Base-by-base conservation (phyloP, 2,113 vertebrate genomes). In the Hirundichthys speculiger region DNA sequence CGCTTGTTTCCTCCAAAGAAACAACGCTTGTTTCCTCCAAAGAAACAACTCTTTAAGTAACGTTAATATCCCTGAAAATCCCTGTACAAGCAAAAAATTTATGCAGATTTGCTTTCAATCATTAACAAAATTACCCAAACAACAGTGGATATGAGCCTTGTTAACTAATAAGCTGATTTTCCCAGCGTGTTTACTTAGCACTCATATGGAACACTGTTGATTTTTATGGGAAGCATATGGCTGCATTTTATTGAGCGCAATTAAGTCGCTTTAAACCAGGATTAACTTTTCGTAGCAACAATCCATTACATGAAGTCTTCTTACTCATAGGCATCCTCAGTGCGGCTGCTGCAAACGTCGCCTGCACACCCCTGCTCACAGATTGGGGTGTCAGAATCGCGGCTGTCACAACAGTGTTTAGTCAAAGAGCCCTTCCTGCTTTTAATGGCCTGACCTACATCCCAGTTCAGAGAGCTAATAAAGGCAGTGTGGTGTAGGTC, bases 381-480 rank as follows among this genome's bases (percentile, higher is more conserved):
- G 86, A 84, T 75, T 40, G 69, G 78, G 83, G 83, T 90, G 87
- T 89, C 90, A 90, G 87, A 89, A 80, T 86, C 60, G 69, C 81
- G 77, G 64, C 84, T 80, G 75, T 88, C 86, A 85, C 77, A 79
- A 85, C 75, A 75, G 85, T 86, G 81, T 92, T 83, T 70, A 84
- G 80, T 84, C 84, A 82, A 70, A 79, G 78, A 84, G 85, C 92
- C 92, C 93, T 92, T 94, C 91, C 93, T 93, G 92, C 89, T 87
- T 94, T 96, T 98, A 96, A 97, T 95, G 94, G 94, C 92, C 92
- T 94, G 94, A 96, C 95, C 94, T 96, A 95, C 94, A 95, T 94
- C 95, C 93, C 94, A 97, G 96, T 97, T 96, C 94, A 95, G 95
- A 93, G 94, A 92, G 92, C 93, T 93, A 93, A 93, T 96, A 96